Conservation (phyloP, 2,113 vertebrate genomes). For the Mustela nigripes region DNA sequence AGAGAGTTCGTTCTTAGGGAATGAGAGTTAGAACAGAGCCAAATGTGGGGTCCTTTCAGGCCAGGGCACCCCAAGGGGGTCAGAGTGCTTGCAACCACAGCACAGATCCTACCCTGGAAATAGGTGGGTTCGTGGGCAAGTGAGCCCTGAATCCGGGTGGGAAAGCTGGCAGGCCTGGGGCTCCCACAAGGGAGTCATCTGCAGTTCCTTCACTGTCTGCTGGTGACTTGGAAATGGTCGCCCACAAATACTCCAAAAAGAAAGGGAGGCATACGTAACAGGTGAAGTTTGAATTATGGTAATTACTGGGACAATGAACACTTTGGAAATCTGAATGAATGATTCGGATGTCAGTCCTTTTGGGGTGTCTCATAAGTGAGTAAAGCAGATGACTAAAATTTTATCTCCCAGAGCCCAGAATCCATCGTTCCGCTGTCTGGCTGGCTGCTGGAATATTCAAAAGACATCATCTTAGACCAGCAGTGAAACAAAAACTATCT, state of each 20-base stretch:
- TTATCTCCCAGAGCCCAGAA: constrained; percentile 1
- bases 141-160: not conserved
- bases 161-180: not conserved
- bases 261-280: not conserved
- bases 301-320: constrained; percentile 54
- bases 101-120: not conserved
- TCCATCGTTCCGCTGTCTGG: not conserved
- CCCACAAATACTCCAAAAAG: not conserved
- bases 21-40: not conserved
- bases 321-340: constrained; percentile 43
- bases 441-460: constrained; percentile 28
- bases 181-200: not conserved
- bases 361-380: not conserved
- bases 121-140: not conserved
- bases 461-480: constrained; percentile 72
- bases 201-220: not conserved
- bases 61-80: not conserved
- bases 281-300: constrained; percentile 20
- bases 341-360: not conserved
- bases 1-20: not conserved
- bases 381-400: constrained; percentile 20
- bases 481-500: constrained; percentile 64
- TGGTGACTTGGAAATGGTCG: not conserved
- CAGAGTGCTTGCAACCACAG: not conserved
- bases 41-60: not conserved